These are phyloP conservation scores for Pedicia rivosa DNA, from an alignment of 2,888 invertebrate genomes.

Conservation along the genomic window DNA sequence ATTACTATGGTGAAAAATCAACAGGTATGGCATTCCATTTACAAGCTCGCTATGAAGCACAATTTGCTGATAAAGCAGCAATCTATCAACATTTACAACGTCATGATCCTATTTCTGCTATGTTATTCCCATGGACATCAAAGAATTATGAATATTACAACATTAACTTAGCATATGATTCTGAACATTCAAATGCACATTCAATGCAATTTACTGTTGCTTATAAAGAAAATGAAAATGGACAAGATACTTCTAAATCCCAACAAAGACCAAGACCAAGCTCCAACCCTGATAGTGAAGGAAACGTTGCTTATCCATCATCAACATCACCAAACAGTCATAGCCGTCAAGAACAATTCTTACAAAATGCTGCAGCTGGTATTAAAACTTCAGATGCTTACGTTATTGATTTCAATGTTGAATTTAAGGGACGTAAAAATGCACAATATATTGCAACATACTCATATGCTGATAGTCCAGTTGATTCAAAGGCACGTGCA, in stretches of 20 bases:
- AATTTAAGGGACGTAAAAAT: constrained; percentile 32
- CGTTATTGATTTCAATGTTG: constrained; percentile 36
- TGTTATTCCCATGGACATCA: constrained; percentile 8
- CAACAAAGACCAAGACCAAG: constrained; percentile 8
- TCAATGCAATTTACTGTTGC: constrained; percentile 11
- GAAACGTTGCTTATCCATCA: constrained; percentile 12
- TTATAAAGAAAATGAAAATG: constrained; percentile 10
- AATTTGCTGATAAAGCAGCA: constrained; percentile 1
- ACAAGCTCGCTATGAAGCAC: constrained; percentile 35
- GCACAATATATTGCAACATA: constrained; percentile 36
- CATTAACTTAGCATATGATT: constrained; percentile 12
- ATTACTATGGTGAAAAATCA: constrained; percentile 31
- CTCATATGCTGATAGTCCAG: constrained; percentile 37
- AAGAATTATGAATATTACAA: constrained; percentile 11
- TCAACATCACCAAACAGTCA: constrained; percentile 32
- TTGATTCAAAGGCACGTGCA: constrained; percentile 37
- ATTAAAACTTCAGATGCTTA: constrained; percentile 36
- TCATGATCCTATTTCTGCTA: constrained; percentile 5
- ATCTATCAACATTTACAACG: constrained; percentile 3
- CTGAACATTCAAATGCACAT: constrained; percentile 11
- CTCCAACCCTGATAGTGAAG: constrained; percentile 10
- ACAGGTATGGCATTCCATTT: constrained; percentile 38
- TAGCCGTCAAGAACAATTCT: constrained; percentile 35
- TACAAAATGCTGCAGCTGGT: constrained; percentile 36
- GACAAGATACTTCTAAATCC: background rate